A percentile compares a stretch with the other conserved stretches of the same genome.
Evolutionary conservation across 2,797 vertebrate species (phyloP).

Genomic region (Acomys russatus): DNA sequence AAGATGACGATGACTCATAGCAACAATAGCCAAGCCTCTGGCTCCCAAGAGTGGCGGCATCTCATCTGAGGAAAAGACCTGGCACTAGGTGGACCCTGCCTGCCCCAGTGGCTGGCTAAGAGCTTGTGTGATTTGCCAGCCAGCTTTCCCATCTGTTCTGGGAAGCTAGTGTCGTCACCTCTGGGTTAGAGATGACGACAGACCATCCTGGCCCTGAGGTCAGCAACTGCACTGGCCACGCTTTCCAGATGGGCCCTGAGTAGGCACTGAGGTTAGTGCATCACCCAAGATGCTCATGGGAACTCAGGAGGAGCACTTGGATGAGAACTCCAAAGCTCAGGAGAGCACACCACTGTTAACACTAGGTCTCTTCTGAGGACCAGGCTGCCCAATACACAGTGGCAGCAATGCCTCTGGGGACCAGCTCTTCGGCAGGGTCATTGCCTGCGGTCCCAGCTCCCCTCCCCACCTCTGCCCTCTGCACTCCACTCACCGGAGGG

Average conservation of each 20-base stretch:
- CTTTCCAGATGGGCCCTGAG: not conserved
- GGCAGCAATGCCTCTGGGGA: not conserved
- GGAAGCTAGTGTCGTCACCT: not conserved
- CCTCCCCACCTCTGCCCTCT: not conserved
- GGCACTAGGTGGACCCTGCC: not conserved
- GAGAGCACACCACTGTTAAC: not conserved
- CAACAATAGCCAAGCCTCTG: not conserved
- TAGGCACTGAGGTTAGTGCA: not conserved
- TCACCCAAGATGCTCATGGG: not conserved
- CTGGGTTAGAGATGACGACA: not conserved
- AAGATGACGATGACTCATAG: not conserved
- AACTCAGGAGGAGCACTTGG: not conserved
- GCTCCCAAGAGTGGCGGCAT: not conserved
- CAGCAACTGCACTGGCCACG: not conserved
- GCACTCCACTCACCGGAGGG: constrained; percentile 83
- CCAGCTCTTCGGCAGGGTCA: not conserved
- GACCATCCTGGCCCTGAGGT: not conserved
- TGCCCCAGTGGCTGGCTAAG: not conserved
- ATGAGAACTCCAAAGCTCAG: not conserved
- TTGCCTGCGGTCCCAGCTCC: not conserved
- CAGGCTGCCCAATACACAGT: not conserved
- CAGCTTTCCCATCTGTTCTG: not conserved
- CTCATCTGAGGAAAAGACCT: not conserved
- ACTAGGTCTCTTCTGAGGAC: not conserved
- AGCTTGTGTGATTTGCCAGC: not conserved